Conservation (phyloP, 2,797 vertebrate genomes). For the Sebastes variabilis region DNA sequence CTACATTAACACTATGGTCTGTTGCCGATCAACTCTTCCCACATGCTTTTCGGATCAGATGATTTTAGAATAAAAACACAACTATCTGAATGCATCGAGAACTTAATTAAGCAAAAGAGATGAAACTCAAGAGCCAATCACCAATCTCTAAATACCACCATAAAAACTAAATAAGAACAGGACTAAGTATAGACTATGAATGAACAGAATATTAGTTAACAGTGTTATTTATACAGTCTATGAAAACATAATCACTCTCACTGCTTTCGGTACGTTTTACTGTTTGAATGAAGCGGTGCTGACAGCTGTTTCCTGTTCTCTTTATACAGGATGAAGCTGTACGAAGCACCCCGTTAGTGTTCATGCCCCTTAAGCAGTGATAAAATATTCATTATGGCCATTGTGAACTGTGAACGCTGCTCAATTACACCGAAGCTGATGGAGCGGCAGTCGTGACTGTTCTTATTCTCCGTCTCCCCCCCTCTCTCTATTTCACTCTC, state of each 20-base stretch:
- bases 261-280: neutral
- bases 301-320: constrained; percentile 35
- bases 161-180: neutral
- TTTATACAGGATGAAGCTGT: constrained; percentile 16
- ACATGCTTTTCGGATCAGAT: neutral
- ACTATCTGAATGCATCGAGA: neutral
- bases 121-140: neutral
- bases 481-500: neutral
- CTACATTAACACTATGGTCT: neutral
- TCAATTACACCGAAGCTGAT: constrained; percentile 54
- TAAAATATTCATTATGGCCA: constrained; percentile 70
- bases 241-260: neutral
- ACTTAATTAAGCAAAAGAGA: neutral
- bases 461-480: neutral
- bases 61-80: neutral
- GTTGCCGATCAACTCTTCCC: neutral
- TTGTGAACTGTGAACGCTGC: constrained; percentile 50
- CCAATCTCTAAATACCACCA: neutral
- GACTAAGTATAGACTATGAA: neutral
- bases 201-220: neutral
- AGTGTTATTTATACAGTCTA: neutral
- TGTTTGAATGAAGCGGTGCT: constrained; percentile 13
- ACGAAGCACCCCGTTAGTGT: constrained; percentile 30
- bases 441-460: constrained; percentile 61
- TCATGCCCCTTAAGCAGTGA: constrained; percentile 55